A percentile compares a stretch with the other conserved stretches of the same genome.
These are phyloP conservation scores for Acanthurus lineatus DNA, from an alignment of 2,797 vertebrate species.

Conservation along the genomic window DNA sequence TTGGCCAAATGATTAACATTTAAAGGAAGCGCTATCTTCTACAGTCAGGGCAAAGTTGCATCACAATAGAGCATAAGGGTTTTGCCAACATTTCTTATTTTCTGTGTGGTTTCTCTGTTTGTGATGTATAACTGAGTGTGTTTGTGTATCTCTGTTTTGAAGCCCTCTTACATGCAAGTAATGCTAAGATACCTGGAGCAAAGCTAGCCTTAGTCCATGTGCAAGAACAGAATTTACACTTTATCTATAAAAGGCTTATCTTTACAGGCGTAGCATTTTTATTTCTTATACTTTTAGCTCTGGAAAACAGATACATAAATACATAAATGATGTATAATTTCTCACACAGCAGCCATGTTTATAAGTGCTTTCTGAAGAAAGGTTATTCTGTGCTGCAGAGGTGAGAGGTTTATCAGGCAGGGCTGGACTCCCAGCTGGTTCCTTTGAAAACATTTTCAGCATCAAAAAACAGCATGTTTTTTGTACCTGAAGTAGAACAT, in stretches of 20 bases:
- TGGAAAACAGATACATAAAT: conserved; percentile 22
- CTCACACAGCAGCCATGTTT: not conserved
- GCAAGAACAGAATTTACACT: conserved; percentile 41
- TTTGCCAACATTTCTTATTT: conserved; percentile 16
- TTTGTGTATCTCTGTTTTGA: conserved; percentile 36
- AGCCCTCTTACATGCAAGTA: conserved; percentile 38
- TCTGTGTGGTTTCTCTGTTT: conserved; percentile 12
- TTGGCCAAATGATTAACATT: conserved; percentile 75
- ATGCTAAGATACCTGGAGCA: conserved; percentile 35
- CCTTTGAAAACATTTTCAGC: not conserved
- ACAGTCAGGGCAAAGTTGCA: conserved; percentile 59
- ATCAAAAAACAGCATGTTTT: not conserved
- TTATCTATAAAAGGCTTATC: conserved; percentile 48
- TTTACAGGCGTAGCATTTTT: conserved; percentile 29
- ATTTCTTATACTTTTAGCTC: conserved; percentile 29
- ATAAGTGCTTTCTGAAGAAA: conserved; percentile 5
- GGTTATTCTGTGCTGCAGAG: conserved; percentile 1
- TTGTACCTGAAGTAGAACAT: no score
- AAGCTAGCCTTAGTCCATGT: conserved; percentile 13
- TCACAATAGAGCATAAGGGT: conserved; percentile 53
- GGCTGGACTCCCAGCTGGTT: not conserved
- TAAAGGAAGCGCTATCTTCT: conserved; percentile 67
- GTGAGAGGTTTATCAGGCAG: conserved; percentile 7
- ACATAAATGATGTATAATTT: conserved; percentile 4
- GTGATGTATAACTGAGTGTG: conserved; percentile 4